These are phyloP conservation scores for Drosophila formosana DNA, from an alignment of 2,888 invertebrate species.

Conservation along the genomic window DNA sequence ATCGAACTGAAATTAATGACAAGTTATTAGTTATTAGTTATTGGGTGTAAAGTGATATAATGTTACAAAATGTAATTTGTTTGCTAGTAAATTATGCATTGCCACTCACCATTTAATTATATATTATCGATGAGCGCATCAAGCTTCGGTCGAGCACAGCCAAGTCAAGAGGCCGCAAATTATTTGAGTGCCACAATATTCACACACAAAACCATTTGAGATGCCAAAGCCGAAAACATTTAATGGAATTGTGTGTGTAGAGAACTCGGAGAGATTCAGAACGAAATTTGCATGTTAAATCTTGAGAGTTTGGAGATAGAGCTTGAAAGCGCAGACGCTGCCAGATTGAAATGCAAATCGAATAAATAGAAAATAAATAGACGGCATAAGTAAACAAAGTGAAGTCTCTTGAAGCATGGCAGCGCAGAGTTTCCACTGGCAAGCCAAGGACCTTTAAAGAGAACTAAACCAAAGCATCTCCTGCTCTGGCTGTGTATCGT, in stretches of 20 bases:
- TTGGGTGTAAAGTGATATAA: neutral
- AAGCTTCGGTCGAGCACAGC: slow-evolving; percentile 29
- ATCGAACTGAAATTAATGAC: neutral
- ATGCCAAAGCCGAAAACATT: slow-evolving; percentile 33
- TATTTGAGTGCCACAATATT: slow-evolving; percentile 44
- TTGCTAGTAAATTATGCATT: neutral
- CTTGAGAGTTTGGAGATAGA: slow-evolving; percentile 47
- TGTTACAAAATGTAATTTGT: slow-evolving; percentile 3
- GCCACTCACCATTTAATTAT: slow-evolving; percentile 54
- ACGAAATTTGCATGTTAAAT: slow-evolving; percentile 67
- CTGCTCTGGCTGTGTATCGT: slow-evolving; percentile 17
- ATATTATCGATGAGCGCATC: slow-evolving; percentile 19
- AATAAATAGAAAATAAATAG: slow-evolving; percentile 80
- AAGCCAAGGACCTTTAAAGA: slow-evolving; percentile 56
- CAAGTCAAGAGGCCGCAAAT: slow-evolving; percentile 57
- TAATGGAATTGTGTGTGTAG: slow-evolving; percentile 39
- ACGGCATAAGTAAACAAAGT: slow-evolving; percentile 67
- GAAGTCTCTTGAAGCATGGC: slow-evolving; percentile 11
- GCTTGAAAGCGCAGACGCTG: slow-evolving; percentile 53
- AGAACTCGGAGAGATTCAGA: slow-evolving; percentile 8
- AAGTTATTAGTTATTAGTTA: neutral
- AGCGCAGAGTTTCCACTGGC: slow-evolving; percentile 1
- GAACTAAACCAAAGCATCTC: slow-evolving; percentile 30
- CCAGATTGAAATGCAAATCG: slow-evolving; percentile 78
- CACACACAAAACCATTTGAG: slow-evolving; percentile 31